phyloP scores from a whole-genome alignment of 2,888 invertebrate genomes.

The Rapana venosa region DNA sequence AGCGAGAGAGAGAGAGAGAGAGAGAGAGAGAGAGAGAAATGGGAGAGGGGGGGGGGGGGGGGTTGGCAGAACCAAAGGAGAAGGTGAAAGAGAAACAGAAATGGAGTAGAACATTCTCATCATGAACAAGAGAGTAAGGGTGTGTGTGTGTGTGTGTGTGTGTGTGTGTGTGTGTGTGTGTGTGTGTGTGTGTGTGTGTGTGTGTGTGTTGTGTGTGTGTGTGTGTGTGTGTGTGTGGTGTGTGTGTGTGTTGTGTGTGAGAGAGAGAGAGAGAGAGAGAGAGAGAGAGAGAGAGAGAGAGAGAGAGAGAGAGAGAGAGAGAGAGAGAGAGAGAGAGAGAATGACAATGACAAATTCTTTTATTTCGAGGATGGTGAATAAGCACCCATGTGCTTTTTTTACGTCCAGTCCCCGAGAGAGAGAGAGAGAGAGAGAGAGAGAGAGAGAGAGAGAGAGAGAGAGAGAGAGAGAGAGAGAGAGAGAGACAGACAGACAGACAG shows the following conservation, averaged over 20 bases:
- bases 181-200: too few relatives aligned
- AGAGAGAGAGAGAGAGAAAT: too few relatives aligned
- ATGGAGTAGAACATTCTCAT: too few relatives aligned
- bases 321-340: slow-evolving; percentile 20
- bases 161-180: slow-evolving; percentile 1
- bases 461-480: not conserved
- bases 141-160: not conserved
- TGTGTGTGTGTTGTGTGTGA: not conserved
- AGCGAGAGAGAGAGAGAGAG: too few relatives aligned
- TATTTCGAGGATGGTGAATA: too few relatives aligned
- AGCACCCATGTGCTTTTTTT: too few relatives aligned
- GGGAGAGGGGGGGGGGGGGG: too few relatives aligned
- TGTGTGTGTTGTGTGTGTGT: not conserved
- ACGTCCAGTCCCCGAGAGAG: too few relatives aligned
- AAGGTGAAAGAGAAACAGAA: too few relatives aligned
- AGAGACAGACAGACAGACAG: slow-evolving; percentile 30
- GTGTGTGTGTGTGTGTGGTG: not conserved
- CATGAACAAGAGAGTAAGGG: too few relatives aligned
- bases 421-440: slow-evolving; percentile 31
- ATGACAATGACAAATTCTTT: not conserved
- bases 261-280: not conserved
- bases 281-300: slow-evolving; percentile 4
- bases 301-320: slow-evolving; percentile 30
- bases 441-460: not conserved
- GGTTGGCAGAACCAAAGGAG: too few relatives aligned